These are phyloP conservation scores for Hippocampus guttulatus DNA, from an alignment of 2,113 vertebrate genomes.

Conservation along the genomic window DNA sequence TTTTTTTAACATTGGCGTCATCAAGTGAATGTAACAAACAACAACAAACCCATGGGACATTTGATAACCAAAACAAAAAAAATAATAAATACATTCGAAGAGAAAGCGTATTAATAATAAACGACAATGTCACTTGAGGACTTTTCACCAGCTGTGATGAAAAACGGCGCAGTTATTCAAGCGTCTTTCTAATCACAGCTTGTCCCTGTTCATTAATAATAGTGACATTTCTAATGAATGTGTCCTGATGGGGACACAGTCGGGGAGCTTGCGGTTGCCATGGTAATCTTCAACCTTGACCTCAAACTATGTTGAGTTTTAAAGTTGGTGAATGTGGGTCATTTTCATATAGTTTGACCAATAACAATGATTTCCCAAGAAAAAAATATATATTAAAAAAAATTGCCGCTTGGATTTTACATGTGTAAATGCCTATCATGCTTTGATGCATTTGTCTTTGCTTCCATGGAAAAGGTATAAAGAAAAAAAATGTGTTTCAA, in stretches of 20 bases:
- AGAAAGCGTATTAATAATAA: not conserved
- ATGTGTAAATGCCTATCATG: too few relatives aligned
- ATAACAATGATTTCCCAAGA: too few relatives aligned
- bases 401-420: too few relatives aligned
- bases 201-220: slow-evolving; percentile 43
- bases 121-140: slow-evolving; percentile 11
- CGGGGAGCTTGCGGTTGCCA: slow-evolving; percentile 12
- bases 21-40: not conserved
- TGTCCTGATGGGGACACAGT: slow-evolving; percentile 18
- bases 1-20: not conserved
- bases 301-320: slow-evolving; percentile 18
- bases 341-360: too few relatives aligned
- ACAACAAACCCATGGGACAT: too few relatives aligned
- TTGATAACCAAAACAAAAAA: not conserved
- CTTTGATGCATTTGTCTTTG: too few relatives aligned
- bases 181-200: slow-evolving; percentile 11
- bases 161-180: slow-evolving; percentile 3
- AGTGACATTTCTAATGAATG: slow-evolving; percentile 34
- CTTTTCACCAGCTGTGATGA: slow-evolving; percentile 3
- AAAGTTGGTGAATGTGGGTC: not conserved
- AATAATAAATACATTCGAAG: not conserved
- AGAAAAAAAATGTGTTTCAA: not conserved
- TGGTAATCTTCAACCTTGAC: slow-evolving; percentile 12
- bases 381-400: too few relatives aligned
- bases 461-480: too few relatives aligned